Evolutionary conservation across 2,888 invertebrate species (phyloP).

Genomic region (Rhagonycha fulva): DNA sequence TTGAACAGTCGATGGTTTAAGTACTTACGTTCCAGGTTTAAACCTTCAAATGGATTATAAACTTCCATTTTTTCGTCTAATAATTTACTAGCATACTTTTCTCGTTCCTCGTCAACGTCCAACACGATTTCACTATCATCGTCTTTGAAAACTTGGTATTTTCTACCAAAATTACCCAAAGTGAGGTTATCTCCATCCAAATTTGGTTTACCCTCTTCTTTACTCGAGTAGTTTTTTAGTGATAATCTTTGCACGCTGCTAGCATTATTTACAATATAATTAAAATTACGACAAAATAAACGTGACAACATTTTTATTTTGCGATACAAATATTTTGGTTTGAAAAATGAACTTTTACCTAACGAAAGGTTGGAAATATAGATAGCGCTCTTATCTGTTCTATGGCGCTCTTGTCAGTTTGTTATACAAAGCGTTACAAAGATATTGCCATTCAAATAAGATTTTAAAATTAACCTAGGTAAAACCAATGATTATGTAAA

Average conservation of each 20-base stretch:
- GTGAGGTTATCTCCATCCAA: constrained; percentile 12
- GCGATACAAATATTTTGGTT: not conserved
- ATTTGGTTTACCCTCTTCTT: not conserved
- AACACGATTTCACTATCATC: constrained; percentile 71
- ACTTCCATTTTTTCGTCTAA: constrained; percentile 45
- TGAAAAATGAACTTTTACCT: not conserved
- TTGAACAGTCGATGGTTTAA: not conserved
- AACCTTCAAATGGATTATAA: constrained; percentile 66
- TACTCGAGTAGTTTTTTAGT: not conserved
- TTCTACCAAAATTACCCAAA: constrained; percentile 49
- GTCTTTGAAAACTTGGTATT: constrained; percentile 74
- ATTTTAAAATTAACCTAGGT: too few relatives aligned
- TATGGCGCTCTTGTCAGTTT: not conserved
- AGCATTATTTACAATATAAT: not conserved
- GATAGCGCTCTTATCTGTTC: not conserved
- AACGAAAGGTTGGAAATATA: not conserved
- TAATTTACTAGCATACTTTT: constrained; percentile 43
- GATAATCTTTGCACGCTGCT: not conserved
- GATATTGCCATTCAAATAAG: too few relatives aligned
- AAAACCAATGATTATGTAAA: too few relatives aligned
- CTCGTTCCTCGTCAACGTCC: constrained; percentile 71
- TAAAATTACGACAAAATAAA: not conserved
- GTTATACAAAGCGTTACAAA: too few relatives aligned
- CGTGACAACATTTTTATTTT: constrained; percentile 5
- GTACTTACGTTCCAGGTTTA: constrained; percentile 63